These are phyloP conservation scores for Onychorhynchus coronatus DNA, from an alignment of 2,113 vertebrate species.

Conservation along the genomic window DNA sequence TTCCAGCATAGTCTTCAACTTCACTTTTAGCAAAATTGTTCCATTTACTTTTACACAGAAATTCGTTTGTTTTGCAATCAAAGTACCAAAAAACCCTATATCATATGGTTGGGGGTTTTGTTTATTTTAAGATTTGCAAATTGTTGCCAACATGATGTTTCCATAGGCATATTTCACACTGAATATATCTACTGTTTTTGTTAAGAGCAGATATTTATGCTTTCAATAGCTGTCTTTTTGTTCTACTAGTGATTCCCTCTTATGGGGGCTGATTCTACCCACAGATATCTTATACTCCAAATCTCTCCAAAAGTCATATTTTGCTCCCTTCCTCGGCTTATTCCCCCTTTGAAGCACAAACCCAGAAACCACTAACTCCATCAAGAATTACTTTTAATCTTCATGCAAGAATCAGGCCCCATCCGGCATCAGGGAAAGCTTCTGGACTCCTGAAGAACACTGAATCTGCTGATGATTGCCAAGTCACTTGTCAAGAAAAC, in stretches of 20 bases:
- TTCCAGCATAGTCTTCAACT: neutral
- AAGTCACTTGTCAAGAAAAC: neutral
- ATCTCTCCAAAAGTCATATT: neutral
- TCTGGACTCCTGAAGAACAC: neutral
- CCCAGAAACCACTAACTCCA: neutral
- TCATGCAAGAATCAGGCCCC: neutral
- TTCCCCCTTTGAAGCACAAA: neutral
- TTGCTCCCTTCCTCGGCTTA: neutral
- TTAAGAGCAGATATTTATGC: neutral
- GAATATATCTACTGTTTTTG: neutral
- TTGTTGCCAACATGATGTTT: neutral
- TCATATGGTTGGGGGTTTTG: neutral
- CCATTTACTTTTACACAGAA: neutral
- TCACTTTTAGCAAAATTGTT: neutral
- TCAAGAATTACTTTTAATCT: neutral
- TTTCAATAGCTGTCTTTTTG: neutral
- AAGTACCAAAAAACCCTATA: neutral
- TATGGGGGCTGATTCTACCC: neutral
- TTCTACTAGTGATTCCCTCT: neutral
- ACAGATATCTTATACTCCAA: neutral
- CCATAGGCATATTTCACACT: too few species aligned
- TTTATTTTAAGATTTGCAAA: neutral
- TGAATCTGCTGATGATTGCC: neutral
- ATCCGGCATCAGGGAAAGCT: neutral
- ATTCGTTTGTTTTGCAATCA: neutral